These are phyloP conservation scores for Malthinus flaveolus DNA, from an alignment of 2,888 invertebrate species.

Conservation along the genomic window DNA sequence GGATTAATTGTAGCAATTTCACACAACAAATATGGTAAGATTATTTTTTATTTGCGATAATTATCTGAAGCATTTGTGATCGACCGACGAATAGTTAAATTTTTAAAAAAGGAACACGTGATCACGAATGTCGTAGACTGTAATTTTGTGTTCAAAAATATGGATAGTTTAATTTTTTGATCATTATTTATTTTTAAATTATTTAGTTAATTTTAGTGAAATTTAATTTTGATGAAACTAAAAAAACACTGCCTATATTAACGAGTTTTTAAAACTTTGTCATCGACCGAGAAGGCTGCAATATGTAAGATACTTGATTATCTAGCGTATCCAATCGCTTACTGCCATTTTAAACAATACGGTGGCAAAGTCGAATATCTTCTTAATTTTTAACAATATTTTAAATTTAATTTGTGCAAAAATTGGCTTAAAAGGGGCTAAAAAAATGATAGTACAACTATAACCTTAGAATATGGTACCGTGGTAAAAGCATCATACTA, in stretches of 20 bases:
- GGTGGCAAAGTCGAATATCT: no score
- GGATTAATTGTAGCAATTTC: conserved; percentile 39
- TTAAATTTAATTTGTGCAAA: no score
- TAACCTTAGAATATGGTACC: no score
- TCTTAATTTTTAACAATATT: no score
- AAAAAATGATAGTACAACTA: no score
- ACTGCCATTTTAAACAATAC: no score
- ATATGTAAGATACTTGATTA: no score
- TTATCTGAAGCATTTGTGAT: conserved; percentile 26
- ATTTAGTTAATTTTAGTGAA: conserved; percentile 13
- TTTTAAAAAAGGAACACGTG: conserved; percentile 8
- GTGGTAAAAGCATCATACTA: no score
- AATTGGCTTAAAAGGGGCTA: no score
- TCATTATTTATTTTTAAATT: conserved; percentile 23
- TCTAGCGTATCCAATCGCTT: no score
- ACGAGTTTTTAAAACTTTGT: no score
- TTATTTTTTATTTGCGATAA: background rate
- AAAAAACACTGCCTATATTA: conserved; percentile 42
- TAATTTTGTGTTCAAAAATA: conserved; percentile 39
- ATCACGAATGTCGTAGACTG: conserved; percentile 37
- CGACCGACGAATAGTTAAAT: conserved; percentile 10
- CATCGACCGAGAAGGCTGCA: no score
- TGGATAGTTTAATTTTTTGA: conserved; percentile 4
- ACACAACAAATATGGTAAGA: conserved; percentile 41
- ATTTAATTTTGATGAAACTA: conserved; percentile 12